These are phyloP conservation scores for Carduelis carduelis DNA, from an alignment of 2,797 vertebrate genomes.

Conservation along the genomic window DNA sequence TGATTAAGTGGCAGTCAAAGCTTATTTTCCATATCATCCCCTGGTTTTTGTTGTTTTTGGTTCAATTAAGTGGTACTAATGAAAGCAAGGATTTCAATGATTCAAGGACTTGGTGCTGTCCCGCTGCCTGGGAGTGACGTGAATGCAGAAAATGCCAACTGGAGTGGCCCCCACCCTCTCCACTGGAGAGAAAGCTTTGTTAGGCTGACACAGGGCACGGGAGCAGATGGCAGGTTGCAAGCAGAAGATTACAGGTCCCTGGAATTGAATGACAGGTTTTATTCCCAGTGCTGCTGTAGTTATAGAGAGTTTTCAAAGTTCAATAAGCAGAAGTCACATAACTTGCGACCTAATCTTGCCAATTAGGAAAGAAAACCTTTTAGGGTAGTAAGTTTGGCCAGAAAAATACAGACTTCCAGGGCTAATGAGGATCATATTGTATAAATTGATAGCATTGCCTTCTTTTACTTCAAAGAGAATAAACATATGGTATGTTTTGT, in stretches of 20 bases:
- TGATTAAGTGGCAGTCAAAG: background rate
- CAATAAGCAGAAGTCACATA: constrained; percentile 9
- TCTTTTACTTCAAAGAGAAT: constrained; percentile 33
- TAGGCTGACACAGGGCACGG: background rate
- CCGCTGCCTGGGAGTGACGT: background rate
- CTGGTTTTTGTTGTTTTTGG: accelerated
- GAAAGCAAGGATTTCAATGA: background rate
- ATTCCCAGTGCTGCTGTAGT: background rate
- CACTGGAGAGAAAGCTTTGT: accelerated
- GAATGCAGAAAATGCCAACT: background rate
- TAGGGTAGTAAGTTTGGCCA: background rate
- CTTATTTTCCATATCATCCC: background rate
- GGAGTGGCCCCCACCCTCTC: accelerated
- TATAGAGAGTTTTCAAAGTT: constrained; percentile 7
- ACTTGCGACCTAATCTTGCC: constrained; percentile 22
- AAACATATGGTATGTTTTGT: background rate
- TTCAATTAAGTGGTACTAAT: background rate
- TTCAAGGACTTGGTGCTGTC: background rate
- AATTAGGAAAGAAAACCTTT: constrained; percentile 48
- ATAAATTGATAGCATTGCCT: constrained; percentile 14
- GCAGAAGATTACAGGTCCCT: background rate
- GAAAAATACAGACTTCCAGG: background rate
- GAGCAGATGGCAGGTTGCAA: background rate
- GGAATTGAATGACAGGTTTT: constrained; percentile 1
- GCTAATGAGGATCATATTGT: constrained; percentile 20